A percentile compares a stretch with the other conserved stretches of the same genome.
Conservation (phyloP, 1,140 invertebrate species). For the Heterodera schachtii region DNA sequence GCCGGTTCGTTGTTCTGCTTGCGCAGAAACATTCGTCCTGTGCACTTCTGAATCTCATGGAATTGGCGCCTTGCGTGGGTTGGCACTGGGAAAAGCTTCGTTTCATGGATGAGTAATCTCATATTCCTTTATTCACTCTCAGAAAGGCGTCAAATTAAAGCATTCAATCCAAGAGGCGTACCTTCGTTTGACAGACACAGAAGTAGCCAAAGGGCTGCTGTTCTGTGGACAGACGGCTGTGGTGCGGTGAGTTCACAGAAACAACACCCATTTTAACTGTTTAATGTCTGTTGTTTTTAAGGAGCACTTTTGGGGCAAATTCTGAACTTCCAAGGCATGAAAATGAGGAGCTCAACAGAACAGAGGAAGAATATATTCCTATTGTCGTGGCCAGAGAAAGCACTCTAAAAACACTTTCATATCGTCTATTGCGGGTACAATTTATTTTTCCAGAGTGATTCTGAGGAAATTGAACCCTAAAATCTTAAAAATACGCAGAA, state of each 20-base stretch:
- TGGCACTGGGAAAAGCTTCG: constrained; percentile 14
- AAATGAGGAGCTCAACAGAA: constrained; percentile 27
- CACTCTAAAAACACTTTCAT: constrained; percentile 29
- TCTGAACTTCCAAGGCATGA: constrained; percentile 26
- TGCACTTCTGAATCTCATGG: constrained; percentile 22
- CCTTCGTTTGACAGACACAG: constrained; percentile 27
- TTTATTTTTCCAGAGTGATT: no score
- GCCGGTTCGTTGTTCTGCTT: constrained; percentile 16
- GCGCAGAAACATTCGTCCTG: constrained; percentile 15
- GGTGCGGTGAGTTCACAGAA: not conserved
- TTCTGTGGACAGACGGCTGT: constrained; percentile 39
- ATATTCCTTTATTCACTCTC: not conserved
- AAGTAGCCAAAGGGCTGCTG: constrained; percentile 32
- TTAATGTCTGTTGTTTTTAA: not conserved
- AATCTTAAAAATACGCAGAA: no score
- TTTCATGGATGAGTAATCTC: not conserved
- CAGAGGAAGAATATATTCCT: not conserved
- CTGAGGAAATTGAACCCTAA: no score
- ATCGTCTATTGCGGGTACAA: constrained; percentile 17
- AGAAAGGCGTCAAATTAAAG: constrained; percentile 11
- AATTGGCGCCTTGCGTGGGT: constrained; percentile 31
- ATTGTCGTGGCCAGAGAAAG: constrained; percentile 16
- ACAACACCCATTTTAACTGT: no score
- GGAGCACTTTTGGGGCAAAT: constrained; percentile 43
- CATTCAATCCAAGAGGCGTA: not conserved